Conservation (phyloP, 53 echinoderm and acorn worm genomes). For the Stichopus horrens region DNA sequence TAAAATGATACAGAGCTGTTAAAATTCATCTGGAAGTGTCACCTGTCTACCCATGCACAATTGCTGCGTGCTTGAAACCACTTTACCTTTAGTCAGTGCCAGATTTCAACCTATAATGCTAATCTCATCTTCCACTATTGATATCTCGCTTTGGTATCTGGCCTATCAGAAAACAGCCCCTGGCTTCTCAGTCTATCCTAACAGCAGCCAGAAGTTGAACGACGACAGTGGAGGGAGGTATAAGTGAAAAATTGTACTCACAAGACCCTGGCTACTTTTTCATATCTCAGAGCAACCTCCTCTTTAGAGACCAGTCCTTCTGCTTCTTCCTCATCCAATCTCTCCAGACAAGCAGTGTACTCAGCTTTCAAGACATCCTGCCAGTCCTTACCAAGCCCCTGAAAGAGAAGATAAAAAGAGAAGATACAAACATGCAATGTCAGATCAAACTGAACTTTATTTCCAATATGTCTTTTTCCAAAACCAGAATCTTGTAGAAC, state of each 20-base stretch:
- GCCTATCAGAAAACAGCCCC: neutral
- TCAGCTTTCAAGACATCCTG: constrained; percentile 71
- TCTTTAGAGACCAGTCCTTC: constrained; percentile 56
- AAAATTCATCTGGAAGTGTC: too few species aligned
- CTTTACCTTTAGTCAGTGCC: too few species aligned
- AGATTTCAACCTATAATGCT: too few species aligned
- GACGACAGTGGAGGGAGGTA: neutral
- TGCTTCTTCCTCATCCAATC: constrained; percentile 50
- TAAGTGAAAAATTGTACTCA: constrained; percentile 49
- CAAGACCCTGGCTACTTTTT: constrained; percentile 86
- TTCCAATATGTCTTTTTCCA: too few species aligned
- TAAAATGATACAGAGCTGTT: too few species aligned
- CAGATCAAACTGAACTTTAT: too few species aligned
- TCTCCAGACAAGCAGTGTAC: constrained; percentile 64
- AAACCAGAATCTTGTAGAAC: too few species aligned
- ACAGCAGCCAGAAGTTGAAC: neutral
- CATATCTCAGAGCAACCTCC: constrained; percentile 70
- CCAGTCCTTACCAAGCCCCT: constrained; percentile 85
- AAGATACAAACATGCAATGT: neutral
- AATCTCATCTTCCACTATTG: too few species aligned
- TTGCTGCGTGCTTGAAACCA: too few species aligned
- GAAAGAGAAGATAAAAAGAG: constrained; percentile 7
- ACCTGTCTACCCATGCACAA: too few species aligned
- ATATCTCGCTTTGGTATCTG: too few species aligned
- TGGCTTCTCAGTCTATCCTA: neutral